Evolutionary conservation across 2,113 vertebrate genomes (phyloP), one percentile per base, ranked within the genome.

Genomic region (Cariama cristata): DNA sequence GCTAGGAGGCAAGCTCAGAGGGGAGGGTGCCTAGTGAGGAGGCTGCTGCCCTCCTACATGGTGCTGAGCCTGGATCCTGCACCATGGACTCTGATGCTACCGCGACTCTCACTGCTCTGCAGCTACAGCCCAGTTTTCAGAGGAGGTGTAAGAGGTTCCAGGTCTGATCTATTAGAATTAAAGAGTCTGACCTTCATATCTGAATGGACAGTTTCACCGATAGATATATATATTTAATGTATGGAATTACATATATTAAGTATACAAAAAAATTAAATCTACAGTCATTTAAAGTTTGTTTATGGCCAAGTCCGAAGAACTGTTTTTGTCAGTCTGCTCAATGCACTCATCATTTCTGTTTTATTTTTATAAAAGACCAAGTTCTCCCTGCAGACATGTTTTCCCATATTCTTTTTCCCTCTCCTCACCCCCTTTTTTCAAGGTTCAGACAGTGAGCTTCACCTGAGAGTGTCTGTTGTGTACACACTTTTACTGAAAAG

Each of bases 21-120:
- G 7, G 12, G 7, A 55, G 12, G 17, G 5, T 49, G n/a, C 9
- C 12, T 14, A 1, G 10, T 21, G 40, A 59, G 32, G 24, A 85
- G 19, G 26, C 11, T 73, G 64, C 73, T 77, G 86, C 49, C 19
- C 45, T 27, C 12, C 10, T 30, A 47, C 0, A 0, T 0, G 1
- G 6, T 44, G 26, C 49, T 56, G 35, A 89, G 23, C 82, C 40
- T 52, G 35, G 19, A 38, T 56, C 22, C 40, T 42, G 40, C 17
- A 22, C 52, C 56, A 9, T 4, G 6, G 32, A 27, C 52, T 38
- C 30, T 40, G 49, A 13, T 69, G 44, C 28, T 55, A 26, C 32
- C 32, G 63, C 0, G 0, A 59, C 24, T 71, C 9, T 80, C 26
- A 14, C 26, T 77, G 67, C 20, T 92, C 45, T 58, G 53, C 53